These are phyloP conservation scores for Zaprionus africanus DNA, from an alignment of 1,140 invertebrate species.

Conservation along the genomic window DNA sequence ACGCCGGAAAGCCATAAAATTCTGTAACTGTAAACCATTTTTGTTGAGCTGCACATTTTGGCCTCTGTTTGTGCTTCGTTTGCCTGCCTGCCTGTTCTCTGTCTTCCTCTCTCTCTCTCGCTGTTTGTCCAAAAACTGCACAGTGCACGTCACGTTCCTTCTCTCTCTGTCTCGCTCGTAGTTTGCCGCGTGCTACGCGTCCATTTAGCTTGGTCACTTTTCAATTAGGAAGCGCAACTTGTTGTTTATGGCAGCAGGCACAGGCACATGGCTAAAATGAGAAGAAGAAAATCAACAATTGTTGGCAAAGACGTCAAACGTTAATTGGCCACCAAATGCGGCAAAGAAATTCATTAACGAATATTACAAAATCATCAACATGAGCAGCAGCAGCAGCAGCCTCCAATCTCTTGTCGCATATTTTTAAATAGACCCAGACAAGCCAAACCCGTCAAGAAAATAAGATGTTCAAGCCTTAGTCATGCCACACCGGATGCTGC, in stretches of 20 bases:
- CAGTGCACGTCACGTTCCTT: not conserved
- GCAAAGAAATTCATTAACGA: conserved; percentile 43
- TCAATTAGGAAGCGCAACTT: conserved; percentile 74
- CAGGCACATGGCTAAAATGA: conserved; percentile 75
- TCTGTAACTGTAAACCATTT: conserved; percentile 84
- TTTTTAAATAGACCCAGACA: conserved; percentile 3
- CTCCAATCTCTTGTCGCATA: conserved; percentile 14
- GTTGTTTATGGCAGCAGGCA: conserved; percentile 71
- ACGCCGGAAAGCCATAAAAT: conserved; percentile 84
- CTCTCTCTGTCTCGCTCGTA: conserved; percentile 25
- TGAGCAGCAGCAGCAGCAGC: conserved; percentile 2
- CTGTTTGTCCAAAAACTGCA: conserved; percentile 50
- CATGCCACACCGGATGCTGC: conserved; percentile 4
- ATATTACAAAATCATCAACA: conserved; percentile 42
- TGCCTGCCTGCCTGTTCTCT: not conserved
- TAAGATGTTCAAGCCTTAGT: not conserved
- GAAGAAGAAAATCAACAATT: conserved; percentile 31
- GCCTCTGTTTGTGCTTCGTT: conserved; percentile 55
- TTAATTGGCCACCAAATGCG: conserved; percentile 46
- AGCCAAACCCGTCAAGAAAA: conserved; percentile 8
- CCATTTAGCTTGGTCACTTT: conserved; percentile 69
- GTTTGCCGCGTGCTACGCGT: conserved; percentile 62
- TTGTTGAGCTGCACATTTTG: conserved; percentile 82
- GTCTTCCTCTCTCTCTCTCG: conserved; percentile 26
- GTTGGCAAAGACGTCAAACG: conserved; percentile 34